Conservation (phyloP, 2,113 vertebrate genomes). For the Alaudala cheleensis region DNA sequence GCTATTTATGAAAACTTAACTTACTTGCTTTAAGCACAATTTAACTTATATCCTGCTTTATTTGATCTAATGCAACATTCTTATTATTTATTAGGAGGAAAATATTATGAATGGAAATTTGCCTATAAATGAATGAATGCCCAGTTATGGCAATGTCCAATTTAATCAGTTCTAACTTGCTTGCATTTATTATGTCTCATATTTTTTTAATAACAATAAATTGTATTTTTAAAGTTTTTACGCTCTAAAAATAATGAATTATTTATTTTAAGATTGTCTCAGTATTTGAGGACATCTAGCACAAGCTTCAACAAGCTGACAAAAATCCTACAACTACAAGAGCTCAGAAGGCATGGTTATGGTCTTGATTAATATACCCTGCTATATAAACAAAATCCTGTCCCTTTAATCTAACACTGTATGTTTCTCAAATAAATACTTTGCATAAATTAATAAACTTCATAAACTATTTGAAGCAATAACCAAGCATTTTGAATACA, state of each 20-base stretch:
- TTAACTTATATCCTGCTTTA: neutral
- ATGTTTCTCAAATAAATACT: neutral
- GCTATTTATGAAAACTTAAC: neutral
- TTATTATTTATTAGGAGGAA: neutral
- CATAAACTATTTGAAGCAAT: neutral
- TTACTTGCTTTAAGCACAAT: neutral
- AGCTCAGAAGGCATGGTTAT: neutral
- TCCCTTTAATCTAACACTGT: neutral
- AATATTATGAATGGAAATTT: neutral
- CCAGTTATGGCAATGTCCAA: neutral
- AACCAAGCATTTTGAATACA: neutral
- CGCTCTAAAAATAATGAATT: neutral
- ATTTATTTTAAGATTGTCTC: neutral
- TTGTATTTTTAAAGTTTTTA: neutral
- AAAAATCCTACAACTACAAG: neutral
- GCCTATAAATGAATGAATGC: neutral
- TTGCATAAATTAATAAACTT: neutral
- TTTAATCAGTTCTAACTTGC: neutral
- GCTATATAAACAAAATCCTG: accelerated
- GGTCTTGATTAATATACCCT: neutral
- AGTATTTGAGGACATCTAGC: neutral
- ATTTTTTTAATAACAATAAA: neutral
- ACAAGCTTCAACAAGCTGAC: neutral
- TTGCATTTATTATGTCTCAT: neutral
- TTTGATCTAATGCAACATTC: neutral